Evolutionary conservation across 2,888 invertebrate genomes (phyloP).

Genomic region (Eremobia ochroleuca): DNA sequence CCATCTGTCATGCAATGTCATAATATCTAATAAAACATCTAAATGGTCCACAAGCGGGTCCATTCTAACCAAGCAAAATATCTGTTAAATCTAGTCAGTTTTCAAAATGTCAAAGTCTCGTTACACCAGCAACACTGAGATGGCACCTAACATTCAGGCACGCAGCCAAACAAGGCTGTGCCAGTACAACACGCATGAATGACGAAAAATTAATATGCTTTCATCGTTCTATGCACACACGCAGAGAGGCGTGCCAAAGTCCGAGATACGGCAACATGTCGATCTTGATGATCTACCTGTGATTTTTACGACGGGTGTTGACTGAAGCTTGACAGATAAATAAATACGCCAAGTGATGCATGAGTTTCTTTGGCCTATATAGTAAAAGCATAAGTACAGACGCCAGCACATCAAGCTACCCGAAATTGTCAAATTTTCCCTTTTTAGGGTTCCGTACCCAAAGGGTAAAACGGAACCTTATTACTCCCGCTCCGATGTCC

Average conservation of each 20-base stretch:
- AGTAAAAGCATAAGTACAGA: not conserved
- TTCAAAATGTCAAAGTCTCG: not conserved
- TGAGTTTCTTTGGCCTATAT: not conserved
- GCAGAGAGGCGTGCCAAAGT: slow-evolving; percentile 30
- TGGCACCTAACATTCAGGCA: slow-evolving; percentile 49
- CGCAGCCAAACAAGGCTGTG: slow-evolving; percentile 56
- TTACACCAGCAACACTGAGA: slow-evolving; percentile 16
- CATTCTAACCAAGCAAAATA: not conserved
- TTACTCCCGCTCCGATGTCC: too few species aligned
- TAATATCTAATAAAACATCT: too few species aligned
- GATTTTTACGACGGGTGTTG: not conserved
- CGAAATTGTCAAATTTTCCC: too few species aligned
- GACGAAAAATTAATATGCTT: slow-evolving; percentile 64
- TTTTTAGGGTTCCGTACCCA: too few species aligned
- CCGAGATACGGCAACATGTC: slow-evolving; percentile 4
- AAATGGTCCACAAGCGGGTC: not conserved
- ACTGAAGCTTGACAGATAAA: slow-evolving; percentile 1
- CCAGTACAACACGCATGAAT: slow-evolving; percentile 63
- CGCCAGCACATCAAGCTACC: too few species aligned
- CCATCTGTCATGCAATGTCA: too few species aligned
- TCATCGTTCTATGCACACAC: slow-evolving; percentile 47
- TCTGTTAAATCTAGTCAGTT: slow-evolving; percentile 2
- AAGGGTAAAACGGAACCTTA: too few species aligned
- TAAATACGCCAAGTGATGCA: not conserved
- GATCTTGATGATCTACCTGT: slow-evolving; percentile 2